A percentile compares a stretch with the other conserved stretches of the same genome.
Evolutionary conservation across 1,140 invertebrate species (phyloP).

Genomic region (Protaetia brevitarsis): DNA sequence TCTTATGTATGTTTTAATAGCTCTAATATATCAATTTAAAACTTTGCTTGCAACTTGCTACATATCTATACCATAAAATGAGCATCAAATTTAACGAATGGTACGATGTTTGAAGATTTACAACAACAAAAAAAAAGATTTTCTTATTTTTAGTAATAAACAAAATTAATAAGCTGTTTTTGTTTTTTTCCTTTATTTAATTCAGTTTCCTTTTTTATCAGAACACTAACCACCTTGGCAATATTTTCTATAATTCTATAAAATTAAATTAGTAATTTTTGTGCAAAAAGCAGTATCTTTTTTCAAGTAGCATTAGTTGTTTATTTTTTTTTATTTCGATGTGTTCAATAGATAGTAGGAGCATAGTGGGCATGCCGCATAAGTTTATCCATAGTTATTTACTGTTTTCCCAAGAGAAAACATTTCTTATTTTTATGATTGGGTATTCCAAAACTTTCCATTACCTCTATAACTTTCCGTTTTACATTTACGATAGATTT

Average conservation of each 20-base stretch:
- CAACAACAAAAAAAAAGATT: slow-evolving; percentile 1
- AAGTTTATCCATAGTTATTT: slow-evolving; percentile 18
- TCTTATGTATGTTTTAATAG: neutral
- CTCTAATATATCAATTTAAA: neutral
- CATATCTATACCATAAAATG: neutral
- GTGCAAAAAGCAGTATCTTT: slow-evolving; percentile 9
- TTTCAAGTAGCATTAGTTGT: slow-evolving; percentile 17
- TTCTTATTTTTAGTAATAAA: slow-evolving; percentile 2
- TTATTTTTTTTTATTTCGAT: slow-evolving; percentile 21
- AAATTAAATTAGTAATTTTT: slow-evolving; percentile 19
- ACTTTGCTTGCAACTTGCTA: neutral
- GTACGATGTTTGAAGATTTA: neutral
- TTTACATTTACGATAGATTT: slow-evolving; percentile 8
- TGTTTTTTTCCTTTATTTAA: slow-evolving; percentile 20
- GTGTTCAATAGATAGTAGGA: neutral
- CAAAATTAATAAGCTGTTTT: slow-evolving; percentile 24
- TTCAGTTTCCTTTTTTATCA: slow-evolving; percentile 19
- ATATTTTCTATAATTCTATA: slow-evolving; percentile 22
- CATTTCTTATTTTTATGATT: neutral
- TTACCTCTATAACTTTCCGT: neutral
- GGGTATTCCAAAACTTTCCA: neutral
- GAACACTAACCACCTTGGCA: slow-evolving; percentile 25
- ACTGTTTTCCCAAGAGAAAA: slow-evolving; percentile 7
- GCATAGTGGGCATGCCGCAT: slow-evolving; percentile 33
- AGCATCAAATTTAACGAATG: slow-evolving; percentile 10